Base-by-base conservation (phyloP, 2,113 vertebrate species). In the Calyptomena viridis region DNA sequence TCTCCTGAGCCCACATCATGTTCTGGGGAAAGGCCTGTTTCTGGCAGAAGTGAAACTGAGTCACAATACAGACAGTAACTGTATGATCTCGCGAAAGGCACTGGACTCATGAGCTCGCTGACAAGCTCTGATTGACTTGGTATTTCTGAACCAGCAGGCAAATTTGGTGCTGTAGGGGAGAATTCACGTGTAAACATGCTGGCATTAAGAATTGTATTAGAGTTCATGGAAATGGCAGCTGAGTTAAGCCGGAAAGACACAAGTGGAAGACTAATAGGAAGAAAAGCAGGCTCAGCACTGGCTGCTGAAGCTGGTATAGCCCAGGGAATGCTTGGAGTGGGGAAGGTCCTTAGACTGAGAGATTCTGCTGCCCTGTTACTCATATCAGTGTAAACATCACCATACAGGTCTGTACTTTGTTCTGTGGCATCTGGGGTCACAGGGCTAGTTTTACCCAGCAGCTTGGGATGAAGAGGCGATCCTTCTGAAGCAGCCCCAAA, bases 1-100 rank as follows among this genome's bases (percentile, higher is more conserved):
- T 99, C 98, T 0, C 99, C 99, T 18, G 99, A 99, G 9, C 98
- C 99, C 96, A 97, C 95, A 2, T 99, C 98, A 8, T 97, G 95
- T 27, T 99, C 98, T 79, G 96, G 85, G 20, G 98, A 96, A 84
- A 97, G 98, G 76, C 96, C 95, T 42, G 96, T 95, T 84, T 97
- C 97, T 15, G 97, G 96, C 30, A 98, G 96, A 75, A 93, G 87
- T 76, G 98, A 96, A 33, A 97, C 98, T 23, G 96, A 94, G 58
- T 98, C 94, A 90, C 98, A 97, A 91, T 97, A 97, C 23, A 59
- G 77, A 40, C 97, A 98, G 55, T 97, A 94, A n/a, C 93, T 79
- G 42, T 97, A 95, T 5, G 97, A 97, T 91, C 90, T 94, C 1
- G 92, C 89, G 53, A 97, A 97, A 97, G 98, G 97, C 96, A 97